Evolutionary conservation across 2,797 vertebrate genomes (phyloP).

Genomic region (Chrosomus eos): DNA sequence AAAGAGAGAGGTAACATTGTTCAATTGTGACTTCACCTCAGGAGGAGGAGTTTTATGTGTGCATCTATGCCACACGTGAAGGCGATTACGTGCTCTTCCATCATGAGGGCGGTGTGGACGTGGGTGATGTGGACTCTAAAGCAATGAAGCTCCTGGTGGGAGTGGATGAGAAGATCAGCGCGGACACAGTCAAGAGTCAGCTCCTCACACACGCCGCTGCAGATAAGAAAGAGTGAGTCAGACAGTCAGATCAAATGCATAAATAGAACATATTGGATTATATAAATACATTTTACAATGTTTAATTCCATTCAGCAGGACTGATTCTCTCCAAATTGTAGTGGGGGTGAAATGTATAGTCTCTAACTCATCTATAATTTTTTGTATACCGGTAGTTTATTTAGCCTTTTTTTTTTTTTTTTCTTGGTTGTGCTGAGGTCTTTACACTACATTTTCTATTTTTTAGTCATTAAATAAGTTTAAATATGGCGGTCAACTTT

Average conservation of each 20-base stretch:
- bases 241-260: not conserved
- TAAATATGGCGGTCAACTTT: not conserved
- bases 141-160: conserved; percentile 88
- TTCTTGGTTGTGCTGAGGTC: not conserved
- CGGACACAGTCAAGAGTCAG: conserved; percentile 79
- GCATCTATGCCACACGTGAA: conserved; percentile 91
- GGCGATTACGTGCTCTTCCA: conserved; percentile 94
- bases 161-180: conserved; percentile 85
- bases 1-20: not conserved
- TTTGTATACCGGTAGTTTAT: not conserved
- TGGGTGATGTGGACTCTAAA: conserved; percentile 93
- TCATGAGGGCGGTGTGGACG: conserved; percentile 92
- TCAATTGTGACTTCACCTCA: conserved; percentile 61
- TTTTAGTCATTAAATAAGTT: not conserved
- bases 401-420: not conserved
- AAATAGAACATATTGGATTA: not conserved
- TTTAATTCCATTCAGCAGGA: not conserved
- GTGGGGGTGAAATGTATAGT: not conserved
- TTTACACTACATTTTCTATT: not conserved
- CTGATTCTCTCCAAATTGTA: not conserved
- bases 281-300: not conserved
- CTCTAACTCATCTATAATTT: not conserved
- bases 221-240: conserved; percentile 86
- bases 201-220: conserved; percentile 82
- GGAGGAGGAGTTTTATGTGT: conserved; percentile 96